Conservation (phyloP, 2,797 vertebrate genomes). For the Artibeus lituratus region DNA sequence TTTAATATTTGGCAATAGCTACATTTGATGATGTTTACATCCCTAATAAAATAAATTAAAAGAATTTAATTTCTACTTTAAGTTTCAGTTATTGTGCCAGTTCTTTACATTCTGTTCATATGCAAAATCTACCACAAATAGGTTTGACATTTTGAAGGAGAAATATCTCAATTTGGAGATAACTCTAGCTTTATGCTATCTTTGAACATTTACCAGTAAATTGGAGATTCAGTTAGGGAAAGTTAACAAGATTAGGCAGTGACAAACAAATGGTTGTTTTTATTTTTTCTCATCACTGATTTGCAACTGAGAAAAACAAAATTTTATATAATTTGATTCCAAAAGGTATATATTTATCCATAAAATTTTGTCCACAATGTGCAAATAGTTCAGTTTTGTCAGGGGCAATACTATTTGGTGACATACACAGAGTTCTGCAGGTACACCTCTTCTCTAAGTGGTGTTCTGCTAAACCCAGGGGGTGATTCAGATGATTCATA, state of each 20-base stretch:
- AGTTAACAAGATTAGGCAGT: background rate
- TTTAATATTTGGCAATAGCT: background rate
- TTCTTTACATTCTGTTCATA: slow-evolving; percentile 5
- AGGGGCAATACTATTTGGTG: background rate
- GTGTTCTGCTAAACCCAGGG: background rate
- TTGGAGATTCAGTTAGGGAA: background rate
- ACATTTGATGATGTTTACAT: background rate
- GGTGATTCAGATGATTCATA: background rate
- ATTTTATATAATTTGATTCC: background rate
- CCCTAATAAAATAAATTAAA: background rate
- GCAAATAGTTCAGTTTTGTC: background rate
- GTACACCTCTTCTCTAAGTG: background rate
- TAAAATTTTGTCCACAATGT: background rate
- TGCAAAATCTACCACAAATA: background rate
- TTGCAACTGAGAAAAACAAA: background rate
- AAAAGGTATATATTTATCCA: background rate
- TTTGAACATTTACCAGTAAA: background rate
- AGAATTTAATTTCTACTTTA: slow-evolving; percentile 21
- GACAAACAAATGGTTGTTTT: background rate
- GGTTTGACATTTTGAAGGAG: background rate
- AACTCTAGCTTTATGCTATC: background rate
- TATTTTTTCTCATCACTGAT: background rate
- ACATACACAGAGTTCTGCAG: background rate
- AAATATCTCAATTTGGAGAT: background rate
- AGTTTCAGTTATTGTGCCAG: background rate